These are phyloP conservation scores for Synanthedon myopaeformis DNA, from an alignment of 2,888 invertebrate genomes.

Conservation along the genomic window DNA sequence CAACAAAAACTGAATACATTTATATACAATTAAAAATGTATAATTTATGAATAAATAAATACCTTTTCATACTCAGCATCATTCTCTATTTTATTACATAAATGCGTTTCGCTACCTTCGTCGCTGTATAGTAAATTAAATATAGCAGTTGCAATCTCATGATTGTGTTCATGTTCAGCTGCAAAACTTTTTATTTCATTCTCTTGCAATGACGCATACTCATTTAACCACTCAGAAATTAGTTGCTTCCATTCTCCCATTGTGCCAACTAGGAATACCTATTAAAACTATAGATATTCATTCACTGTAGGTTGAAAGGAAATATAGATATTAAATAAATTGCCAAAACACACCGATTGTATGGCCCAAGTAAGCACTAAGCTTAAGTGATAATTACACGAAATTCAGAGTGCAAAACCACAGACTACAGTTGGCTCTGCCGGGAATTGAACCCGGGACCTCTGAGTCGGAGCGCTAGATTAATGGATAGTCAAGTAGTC, in stretches of 20 bases:
- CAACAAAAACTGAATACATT: no score
- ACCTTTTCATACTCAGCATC: conserved; percentile 40
- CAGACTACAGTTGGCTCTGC: no score
- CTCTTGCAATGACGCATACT: conserved; percentile 79
- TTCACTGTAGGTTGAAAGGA: no score
- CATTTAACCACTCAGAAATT: conserved; percentile 85
- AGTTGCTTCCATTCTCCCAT: conserved; percentile 69
- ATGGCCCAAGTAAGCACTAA: no score
- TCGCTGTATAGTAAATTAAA: conserved; percentile 84
- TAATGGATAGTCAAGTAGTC: no score
- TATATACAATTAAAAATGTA: conserved; percentile 2
- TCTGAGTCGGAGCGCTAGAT: no score
- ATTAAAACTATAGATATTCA: no score
- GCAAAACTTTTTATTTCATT: conserved; percentile 84
- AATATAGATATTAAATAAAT: no score
- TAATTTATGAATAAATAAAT: conserved; percentile 1
- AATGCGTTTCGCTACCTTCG: conserved; percentile 64
- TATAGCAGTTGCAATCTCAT: conserved; percentile 84
- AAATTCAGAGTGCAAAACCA: no score
- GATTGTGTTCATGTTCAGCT: conserved; percentile 82
- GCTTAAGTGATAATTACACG: no score
- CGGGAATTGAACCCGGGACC: no score
- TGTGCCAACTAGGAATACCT: conserved; percentile 5
- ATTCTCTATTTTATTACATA: conserved; percentile 13
- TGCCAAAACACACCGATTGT: no score